These are phyloP conservation scores for Chrysodeixis includens DNA, from an alignment of 2,888 invertebrate genomes.

Conservation along the genomic window DNA sequence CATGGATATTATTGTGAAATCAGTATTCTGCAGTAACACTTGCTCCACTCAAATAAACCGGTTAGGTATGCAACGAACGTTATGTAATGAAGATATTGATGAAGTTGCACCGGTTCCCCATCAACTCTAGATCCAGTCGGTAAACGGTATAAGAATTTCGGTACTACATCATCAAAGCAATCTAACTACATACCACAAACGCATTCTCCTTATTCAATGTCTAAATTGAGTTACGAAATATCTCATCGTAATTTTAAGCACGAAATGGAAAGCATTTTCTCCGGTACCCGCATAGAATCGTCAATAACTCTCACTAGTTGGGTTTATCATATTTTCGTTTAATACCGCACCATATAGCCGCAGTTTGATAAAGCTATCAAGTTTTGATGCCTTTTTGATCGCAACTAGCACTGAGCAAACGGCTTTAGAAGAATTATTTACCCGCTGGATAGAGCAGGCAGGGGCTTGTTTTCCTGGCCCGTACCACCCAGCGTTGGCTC, in stretches of 20 bases:
- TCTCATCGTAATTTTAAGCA: constrained; percentile 2
- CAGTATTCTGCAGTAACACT: constrained; percentile 13
- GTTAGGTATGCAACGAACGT: constrained; percentile 42
- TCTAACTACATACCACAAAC: no score
- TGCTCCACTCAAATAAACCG: constrained; percentile 33
- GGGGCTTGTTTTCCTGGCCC: constrained; percentile 68
- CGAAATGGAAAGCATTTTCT: not conserved
- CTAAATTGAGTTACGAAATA: not conserved
- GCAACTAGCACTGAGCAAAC: constrained; percentile 39
- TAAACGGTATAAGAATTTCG: not conserved
- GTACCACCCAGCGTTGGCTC: constrained; percentile 71
- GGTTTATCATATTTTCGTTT: constrained; percentile 3
- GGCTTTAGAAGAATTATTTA: constrained; percentile 61
- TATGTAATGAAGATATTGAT: constrained; percentile 43
- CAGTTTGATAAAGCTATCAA: constrained; percentile 7
- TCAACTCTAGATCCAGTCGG: not conserved
- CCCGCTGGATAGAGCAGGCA: constrained; percentile 62
- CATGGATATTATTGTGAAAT: constrained; percentile 5
- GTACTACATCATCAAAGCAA: not conserved
- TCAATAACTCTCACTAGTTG: not conserved
- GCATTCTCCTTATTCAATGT: not conserved
- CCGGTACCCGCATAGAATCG: not conserved
- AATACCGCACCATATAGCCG: not conserved
- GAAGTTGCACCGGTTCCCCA: constrained; percentile 7
- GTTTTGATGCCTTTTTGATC: constrained; percentile 12